A percentile compares a stretch with the other conserved stretches of the same genome.
Conservation (phyloP, 2,113 vertebrate species). For the Rissa tridactyla region DNA sequence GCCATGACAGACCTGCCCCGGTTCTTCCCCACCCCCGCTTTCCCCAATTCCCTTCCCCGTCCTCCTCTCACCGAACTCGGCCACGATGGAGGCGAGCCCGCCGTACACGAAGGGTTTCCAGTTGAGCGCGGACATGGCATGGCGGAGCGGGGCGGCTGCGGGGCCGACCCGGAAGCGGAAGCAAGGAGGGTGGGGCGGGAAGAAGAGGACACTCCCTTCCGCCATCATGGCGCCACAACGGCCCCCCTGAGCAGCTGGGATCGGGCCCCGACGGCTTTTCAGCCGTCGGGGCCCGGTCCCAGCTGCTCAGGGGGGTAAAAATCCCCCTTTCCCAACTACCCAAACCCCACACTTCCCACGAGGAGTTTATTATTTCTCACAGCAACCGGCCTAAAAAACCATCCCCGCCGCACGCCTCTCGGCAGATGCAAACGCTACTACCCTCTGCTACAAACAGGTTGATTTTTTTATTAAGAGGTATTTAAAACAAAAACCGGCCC, state of each 20-base stretch:
- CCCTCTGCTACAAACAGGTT: not conserved
- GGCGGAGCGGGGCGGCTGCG: not conserved
- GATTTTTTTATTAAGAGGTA: not conserved
- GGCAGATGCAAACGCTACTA: not conserved
- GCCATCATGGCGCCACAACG: not conserved
- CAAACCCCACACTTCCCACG: not conserved
- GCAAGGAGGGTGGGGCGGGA: not conserved
- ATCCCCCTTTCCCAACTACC: not conserved
- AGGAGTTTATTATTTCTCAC: not conserved
- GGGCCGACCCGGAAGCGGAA: not conserved
- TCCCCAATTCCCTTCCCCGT: too few relatives aligned
- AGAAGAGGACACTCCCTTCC: too few relatives aligned
- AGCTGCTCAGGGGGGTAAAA: not conserved
- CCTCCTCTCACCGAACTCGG: constrained; percentile 86
- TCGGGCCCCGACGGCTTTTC: too few relatives aligned
- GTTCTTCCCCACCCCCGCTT: too few relatives aligned
- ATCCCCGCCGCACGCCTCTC: not conserved
- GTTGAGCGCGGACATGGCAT: constrained; percentile 88
- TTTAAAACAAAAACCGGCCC: not conserved
- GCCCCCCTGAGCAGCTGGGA: too few relatives aligned
- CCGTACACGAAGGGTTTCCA: constrained; percentile 98
- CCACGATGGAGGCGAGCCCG: constrained; percentile 94
- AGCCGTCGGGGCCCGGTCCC: not conserved
- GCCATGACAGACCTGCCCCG: not conserved
- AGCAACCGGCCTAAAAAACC: not conserved